Evolutionary conservation across 2,888 invertebrate genomes (phyloP), one percentile per base, ranked within the genome.

Genomic region (Volucella inanis): DNA sequence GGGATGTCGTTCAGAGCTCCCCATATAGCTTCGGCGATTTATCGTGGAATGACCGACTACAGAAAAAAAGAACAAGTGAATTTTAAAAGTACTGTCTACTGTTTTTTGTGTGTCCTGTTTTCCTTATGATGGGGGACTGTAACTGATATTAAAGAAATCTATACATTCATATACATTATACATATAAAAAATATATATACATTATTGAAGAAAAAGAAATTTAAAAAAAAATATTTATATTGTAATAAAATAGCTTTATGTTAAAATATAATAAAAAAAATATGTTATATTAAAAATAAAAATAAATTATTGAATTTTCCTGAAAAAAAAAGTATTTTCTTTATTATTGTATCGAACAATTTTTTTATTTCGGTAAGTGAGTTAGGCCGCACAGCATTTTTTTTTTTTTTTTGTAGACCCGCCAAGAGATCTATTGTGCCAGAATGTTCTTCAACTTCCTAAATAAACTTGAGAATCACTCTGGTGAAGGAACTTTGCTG

Each of bases 101-200:
- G 72, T 72, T 85, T 72, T 49, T 67, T 61, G 31, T 6, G 31
- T 76, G 67, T 62, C 72, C 67, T 68, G 14, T 65, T 39, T 22
- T 79, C 59, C 79, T 38, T 55, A 75, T 3, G 68, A 57, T 39
- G 47, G 47, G 38, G 72, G 68, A 72, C 72, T 77, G 41, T 85
- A 68, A 85, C 72, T 85, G 81, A 85, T 85, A 85, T 81, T 85
- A 45, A 85, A 81, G 62, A 77, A 85, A 57, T 85, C 76, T 85
- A 85, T 77, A 85, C 85, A 85, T 81, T 85, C 85, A 85, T 85
- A 85, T 85, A 85, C 85, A 85, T 85, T 85, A 81, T 85, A 85
- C 81, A 85, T 77, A 77, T 85, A 72, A 41, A 81, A 76, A 31
- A 31, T 31, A 81, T 72, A 81, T 81, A 85, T 81, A 85, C 85